Evolutionary conservation across 1,140 invertebrate species (phyloP), one percentile per base, ranked within the genome.

Genomic region (Batillaria attramentaria): DNA sequence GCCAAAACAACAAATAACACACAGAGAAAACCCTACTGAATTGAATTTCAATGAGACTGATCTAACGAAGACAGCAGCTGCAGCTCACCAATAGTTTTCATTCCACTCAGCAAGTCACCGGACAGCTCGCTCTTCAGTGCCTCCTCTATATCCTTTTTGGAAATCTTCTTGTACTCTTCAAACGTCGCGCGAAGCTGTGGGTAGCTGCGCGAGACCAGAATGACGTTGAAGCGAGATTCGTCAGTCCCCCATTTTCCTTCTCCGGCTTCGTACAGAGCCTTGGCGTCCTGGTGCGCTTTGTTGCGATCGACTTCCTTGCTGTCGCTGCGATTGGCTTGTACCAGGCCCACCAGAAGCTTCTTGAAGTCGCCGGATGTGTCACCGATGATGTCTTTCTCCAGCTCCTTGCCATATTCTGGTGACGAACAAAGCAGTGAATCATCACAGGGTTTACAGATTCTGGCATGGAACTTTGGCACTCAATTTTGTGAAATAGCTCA

Each of bases 351-450:
- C 60, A 98, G 93, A 6, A 99, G 92, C 78, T 97, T 94, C 90
- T 96, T 96, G 91, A 99, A 98, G 89, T 96, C 94, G 0, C 97
- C 98, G 2, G 97, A 98, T 28, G 97, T 98, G 87, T 99, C 98
- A 33, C 95, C 95, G 87, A 95, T 95, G 72, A 99, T 93, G 86
- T 98, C 97, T 10, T 94, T 94, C 89, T 99, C 98, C 77, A 99
- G 91, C 72, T 94, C 92, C 89, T 94, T 95, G 81, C 94, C 94
- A 90, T 96, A 99, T 83, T 97, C 95, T 97, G 79, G 31, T 28
- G 33, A 10, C n/a, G n/a, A n/a, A n/a, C n/a, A n/a, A n/a, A n/a
- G n/a, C n/a, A n/a, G n/a, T n/a, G n/a, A n/a, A n/a, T n/a, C n/a
- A n/a, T n/a, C n/a, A n/a, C n/a, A n/a, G n/a, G n/a, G n/a, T n/a